Evolutionary conservation across 1,140 invertebrate genomes (phyloP).

Genomic region (Heliconius hermathena): DNA sequence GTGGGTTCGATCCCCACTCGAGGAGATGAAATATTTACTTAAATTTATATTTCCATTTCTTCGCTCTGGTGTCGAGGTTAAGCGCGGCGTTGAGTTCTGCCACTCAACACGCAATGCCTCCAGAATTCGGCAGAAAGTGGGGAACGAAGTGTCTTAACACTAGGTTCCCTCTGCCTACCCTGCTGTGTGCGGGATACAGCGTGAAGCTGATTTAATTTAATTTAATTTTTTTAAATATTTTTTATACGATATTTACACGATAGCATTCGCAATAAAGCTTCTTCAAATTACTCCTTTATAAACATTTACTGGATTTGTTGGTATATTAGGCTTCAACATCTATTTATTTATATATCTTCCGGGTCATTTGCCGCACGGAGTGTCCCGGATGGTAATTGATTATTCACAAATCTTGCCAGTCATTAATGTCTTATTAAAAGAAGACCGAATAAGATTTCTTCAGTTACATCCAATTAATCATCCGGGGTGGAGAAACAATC

Average conservation of each 20-base stretch:
- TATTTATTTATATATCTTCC: constrained; percentile 25
- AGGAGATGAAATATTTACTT: no score
- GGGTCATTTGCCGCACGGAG: constrained; percentile 15
- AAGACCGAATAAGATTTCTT: constrained; percentile 10
- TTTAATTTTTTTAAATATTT: no score
- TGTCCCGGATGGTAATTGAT: constrained; percentile 24
- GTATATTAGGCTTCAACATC: constrained; percentile 1
- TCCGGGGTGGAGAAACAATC: not conserved
- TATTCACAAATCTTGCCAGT: constrained; percentile 24
- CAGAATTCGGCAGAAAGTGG: no score
- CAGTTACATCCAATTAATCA: constrained; percentile 20
- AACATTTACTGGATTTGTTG: not conserved
- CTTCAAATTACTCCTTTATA: not conserved
- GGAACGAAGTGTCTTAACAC: no score
- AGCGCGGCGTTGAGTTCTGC: no score
- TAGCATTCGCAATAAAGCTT: not conserved
- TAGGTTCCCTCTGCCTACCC: no score
- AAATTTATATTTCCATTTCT: no score
- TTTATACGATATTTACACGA: not conserved
- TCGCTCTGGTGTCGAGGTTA: no score
- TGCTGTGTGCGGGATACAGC: no score
- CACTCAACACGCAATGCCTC: no score
- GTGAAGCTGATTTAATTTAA: no score
- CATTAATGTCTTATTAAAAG: constrained; percentile 30
- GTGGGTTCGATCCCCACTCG: no score